Evolutionary conservation across 2,888 invertebrate species (phyloP), one percentile per base, ranked within the genome.

Genomic region (Ormyrus labotus): DNA sequence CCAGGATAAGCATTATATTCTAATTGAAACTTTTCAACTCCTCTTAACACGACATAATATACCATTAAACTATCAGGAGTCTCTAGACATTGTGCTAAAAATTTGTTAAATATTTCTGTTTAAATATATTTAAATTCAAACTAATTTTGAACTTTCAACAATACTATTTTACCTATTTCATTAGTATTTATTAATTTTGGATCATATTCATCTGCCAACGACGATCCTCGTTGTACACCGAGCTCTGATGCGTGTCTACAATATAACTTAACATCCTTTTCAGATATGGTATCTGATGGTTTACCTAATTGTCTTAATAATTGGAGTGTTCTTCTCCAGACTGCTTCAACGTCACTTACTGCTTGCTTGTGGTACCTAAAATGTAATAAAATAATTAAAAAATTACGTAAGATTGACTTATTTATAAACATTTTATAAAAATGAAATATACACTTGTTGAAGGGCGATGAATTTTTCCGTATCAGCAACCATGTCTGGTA

Each of bases 401-500:
- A 11, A 73, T 64, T 61, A 67, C 53, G 6, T 10, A 65, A 60
- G 61, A 47, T 34, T 64, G 19, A 51, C 51, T 68, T 51, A 53
- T 64, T 82, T 8, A 75, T 69, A 73, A 19, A 74, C 13, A 8
- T 47, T 8, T 70, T 13, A 77, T 50, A 77, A 10, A 57, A 51
- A 74, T 64, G 6, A 1, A 55, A 76, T 91, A 90, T 92, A 95
- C 90, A 98, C 93, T 90, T 96, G 96, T 90, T 98, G 98, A 75
- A 99, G 92, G 82, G 95, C 93, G 65, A 99, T 94, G 90, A 97
- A 99, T 85, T 96, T 95, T 81, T 95, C 95, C 5, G 98, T 98
- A 85, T 98, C 98, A 2, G 98, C 95, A 5, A 97, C 97, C 99
- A 99, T 99, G 88, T 99, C 99, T 2, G 99, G 99, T 63, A 99